Evolutionary conservation across 2,113 vertebrate species (phyloP), one percentile per base, ranked within the genome.

Genomic region (Sarotherodon lohbergeri): DNA sequence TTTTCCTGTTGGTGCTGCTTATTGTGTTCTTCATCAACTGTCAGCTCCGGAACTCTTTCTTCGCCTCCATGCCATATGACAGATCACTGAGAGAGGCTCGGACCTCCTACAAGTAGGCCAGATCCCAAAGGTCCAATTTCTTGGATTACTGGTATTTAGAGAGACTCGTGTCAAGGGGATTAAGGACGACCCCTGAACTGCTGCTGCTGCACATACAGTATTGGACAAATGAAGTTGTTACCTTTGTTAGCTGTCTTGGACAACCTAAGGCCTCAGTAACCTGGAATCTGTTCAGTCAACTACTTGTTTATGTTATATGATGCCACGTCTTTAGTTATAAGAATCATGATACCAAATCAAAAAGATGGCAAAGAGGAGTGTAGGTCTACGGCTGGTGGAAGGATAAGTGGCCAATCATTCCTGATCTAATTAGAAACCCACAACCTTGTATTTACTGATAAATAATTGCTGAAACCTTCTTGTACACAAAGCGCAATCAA

Each of bases 11-110:
- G 43, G 98, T 99, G 95, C 96, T 98, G 24, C 96, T 99, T 73
- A 98, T 99, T 57, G 97, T 99, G 84, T 97, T 99, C 94, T 99
- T 99, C 96, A 99, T 99, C 86, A 98, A 99, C 96, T 99, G 98
- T 88, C 98, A 99, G 96, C 97, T 99, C 90, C 97, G 98, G 95
- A 98, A 98, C 94, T 99, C 98, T 91, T 98, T 99, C 93, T 99
- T 99, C 90, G 98, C 98, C 24, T 98, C 98, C 83, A 97, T 99
- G 95, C 98, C 98, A 95, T 99, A 99, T 63, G 98, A 99, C 95
- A 98, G 98, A 90, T 99, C 98, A 3, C 96, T 99, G 92, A 93
- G 98, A 90, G 98, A 99, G 89, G 97, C 98, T 48, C 96, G 98
- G 89, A 98, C 97, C 91, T 98, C 98, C 56, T 99, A 98, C 96